phyloP scores from a whole-genome alignment of 2,113 vertebrate species.

The Cynocephalus volans region DNA sequence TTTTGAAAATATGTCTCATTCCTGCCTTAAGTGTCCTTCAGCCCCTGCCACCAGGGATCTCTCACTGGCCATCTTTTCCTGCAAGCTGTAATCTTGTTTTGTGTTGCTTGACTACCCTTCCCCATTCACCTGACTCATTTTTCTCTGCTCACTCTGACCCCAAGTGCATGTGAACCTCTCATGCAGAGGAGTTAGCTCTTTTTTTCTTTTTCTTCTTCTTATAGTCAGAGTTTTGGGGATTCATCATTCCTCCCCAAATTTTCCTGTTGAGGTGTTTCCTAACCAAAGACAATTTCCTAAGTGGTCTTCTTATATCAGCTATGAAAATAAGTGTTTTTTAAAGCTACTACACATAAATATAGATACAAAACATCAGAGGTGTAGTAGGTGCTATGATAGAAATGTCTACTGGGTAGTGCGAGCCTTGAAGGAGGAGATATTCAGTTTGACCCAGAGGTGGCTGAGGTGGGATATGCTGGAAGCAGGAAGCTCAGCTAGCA shows the following conservation, averaged over 20 bases:
- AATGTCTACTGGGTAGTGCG: background rate
- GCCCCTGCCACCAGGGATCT: background rate
- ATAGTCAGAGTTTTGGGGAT: background rate
- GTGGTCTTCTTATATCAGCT: background rate
- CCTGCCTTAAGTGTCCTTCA: background rate
- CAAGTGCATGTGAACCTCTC: background rate
- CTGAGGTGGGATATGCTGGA: too few species aligned
- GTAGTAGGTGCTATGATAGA: background rate
- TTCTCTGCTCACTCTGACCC: background rate
- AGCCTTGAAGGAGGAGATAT: background rate
- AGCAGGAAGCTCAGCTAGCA: background rate
- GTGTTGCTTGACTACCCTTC: background rate
- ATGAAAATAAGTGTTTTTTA: background rate
- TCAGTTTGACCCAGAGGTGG: background rate
- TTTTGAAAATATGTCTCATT: conserved; percentile 2
- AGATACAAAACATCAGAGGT: background rate
- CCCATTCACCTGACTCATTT: background rate
- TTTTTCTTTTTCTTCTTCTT: background rate
- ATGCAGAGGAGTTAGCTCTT: background rate
- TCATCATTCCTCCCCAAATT: background rate
- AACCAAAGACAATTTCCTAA: background rate
- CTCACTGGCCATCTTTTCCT: background rate
- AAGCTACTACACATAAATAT: background rate
- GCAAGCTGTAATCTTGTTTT: background rate
- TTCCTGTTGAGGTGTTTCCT: background rate